phyloP scores from a whole-genome alignment of 2,888 invertebrate genomes.

The Drosophila anceps region DNA sequence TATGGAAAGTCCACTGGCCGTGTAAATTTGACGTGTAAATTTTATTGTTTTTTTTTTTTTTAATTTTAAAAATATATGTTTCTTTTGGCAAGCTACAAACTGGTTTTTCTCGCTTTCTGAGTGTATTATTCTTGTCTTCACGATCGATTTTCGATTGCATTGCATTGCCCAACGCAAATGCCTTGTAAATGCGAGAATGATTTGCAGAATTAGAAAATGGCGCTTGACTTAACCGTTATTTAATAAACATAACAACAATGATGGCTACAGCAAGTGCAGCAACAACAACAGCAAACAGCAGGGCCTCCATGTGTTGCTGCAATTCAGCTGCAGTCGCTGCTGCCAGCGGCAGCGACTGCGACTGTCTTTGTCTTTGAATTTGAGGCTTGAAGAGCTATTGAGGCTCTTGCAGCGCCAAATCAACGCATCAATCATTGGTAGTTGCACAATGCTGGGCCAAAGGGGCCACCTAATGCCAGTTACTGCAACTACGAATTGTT shows the following conservation, averaged over 20 bases:
- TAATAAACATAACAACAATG: constrained; percentile 70
- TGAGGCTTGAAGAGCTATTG: constrained; percentile 60
- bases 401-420: constrained; percentile 63
- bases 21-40: too few species aligned
- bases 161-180: constrained; percentile 56
- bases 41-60: constrained; percentile 39
- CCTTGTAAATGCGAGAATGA: constrained; percentile 66
- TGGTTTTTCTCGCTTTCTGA: constrained; percentile 29
- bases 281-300: constrained; percentile 17
- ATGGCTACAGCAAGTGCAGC: constrained; percentile 56
- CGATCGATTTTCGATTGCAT: constrained; percentile 42
- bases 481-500: constrained; percentile 37
- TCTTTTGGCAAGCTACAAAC: constrained; percentile 42
- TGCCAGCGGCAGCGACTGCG: background rate
- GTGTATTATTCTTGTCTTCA: constrained; percentile 49
- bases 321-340: constrained; percentile 34
- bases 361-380: constrained; percentile 55
- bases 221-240: constrained; percentile 78
- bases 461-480: constrained; percentile 32
- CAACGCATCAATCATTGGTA: constrained; percentile 72
- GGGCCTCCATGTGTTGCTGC: constrained; percentile 31
- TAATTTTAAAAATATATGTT: constrained; percentile 28
- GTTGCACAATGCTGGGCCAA: constrained; percentile 60
- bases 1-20: constrained; percentile 56
- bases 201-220: constrained; percentile 73